phyloP scores from a whole-genome alignment of 2,888 invertebrate genomes.

The Chesias legatella region DNA sequence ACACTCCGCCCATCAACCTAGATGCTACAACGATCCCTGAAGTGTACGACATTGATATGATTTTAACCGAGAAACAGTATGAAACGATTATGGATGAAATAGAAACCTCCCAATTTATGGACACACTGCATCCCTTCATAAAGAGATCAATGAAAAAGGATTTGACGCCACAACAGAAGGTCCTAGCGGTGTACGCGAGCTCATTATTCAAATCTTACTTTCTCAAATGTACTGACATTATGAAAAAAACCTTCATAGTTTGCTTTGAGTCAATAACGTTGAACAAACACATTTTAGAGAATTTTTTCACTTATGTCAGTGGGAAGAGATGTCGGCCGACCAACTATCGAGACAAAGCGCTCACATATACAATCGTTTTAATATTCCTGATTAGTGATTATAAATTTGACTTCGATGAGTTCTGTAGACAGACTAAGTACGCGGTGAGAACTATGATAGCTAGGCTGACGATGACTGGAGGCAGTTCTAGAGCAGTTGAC shows the following conservation, averaged over 20 bases:
- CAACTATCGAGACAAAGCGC: constrained; percentile 57
- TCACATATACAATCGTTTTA: constrained; percentile 62
- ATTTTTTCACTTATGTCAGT: constrained; percentile 45
- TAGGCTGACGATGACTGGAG: constrained; percentile 57
- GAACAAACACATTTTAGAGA: constrained; percentile 49
- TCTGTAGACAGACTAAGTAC: constrained; percentile 50
- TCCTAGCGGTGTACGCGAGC: constrained; percentile 56
- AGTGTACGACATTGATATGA: constrained; percentile 67
- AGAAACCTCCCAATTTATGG: constrained; percentile 39
- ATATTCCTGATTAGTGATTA: constrained; percentile 57
- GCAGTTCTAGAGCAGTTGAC: constrained; percentile 38
- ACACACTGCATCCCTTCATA: constrained; percentile 21
- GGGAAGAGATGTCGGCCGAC: constrained; percentile 46
- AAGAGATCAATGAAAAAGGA: constrained; percentile 36
- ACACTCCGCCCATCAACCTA: constrained; percentile 75
- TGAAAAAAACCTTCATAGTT: constrained; percentile 41
- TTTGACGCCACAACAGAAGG: constrained; percentile 37
- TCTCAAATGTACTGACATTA: neutral
- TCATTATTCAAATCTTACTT: constrained; percentile 19
- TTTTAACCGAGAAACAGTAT: constrained; percentile 61
- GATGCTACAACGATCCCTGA: constrained; percentile 61
- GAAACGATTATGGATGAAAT: constrained; percentile 55
- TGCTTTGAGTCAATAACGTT: constrained; percentile 52
- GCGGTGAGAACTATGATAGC: constrained; percentile 40
- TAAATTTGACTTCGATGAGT: constrained; percentile 50